Evolutionary conservation across 2,797 vertebrate genomes (phyloP).

Genomic region (Dendrocincla fuliginosa): DNA sequence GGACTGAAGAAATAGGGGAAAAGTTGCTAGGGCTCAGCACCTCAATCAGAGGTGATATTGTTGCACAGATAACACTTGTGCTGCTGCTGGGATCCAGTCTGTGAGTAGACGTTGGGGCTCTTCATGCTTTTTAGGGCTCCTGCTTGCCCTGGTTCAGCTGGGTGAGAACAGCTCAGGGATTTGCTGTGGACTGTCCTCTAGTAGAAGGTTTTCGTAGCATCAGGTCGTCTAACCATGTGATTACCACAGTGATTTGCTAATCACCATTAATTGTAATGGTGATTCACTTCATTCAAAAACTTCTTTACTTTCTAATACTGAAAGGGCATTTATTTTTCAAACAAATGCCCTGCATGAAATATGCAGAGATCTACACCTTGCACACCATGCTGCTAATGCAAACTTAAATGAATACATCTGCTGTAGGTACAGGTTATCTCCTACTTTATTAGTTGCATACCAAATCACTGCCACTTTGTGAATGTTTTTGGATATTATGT

Average conservation of each 20-base stretch:
- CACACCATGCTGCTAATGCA: background rate
- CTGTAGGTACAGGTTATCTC: background rate
- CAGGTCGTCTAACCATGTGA: background rate
- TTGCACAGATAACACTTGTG: background rate
- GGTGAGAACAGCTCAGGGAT: background rate
- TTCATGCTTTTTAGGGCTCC: background rate
- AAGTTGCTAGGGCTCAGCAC: background rate
- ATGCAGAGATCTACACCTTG: background rate
- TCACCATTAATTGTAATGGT: background rate
- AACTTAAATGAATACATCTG: background rate
- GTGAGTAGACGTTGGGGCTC: background rate
- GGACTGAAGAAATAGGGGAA: background rate
- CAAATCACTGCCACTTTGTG: background rate
- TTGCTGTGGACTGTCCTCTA: background rate
- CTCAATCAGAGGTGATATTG: background rate
- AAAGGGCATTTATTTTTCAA: background rate
- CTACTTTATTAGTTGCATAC: background rate
- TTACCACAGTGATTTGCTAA: background rate
- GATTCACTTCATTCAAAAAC: background rate
- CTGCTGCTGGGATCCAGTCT: background rate
- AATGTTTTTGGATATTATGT: background rate
- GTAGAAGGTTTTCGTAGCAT: background rate
- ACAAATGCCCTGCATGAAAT: background rate
- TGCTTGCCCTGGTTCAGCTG: background rate
- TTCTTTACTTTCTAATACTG: background rate